Base-by-base conservation (phyloP, 2,888 invertebrate genomes). In the Agrotis clavis region DNA sequence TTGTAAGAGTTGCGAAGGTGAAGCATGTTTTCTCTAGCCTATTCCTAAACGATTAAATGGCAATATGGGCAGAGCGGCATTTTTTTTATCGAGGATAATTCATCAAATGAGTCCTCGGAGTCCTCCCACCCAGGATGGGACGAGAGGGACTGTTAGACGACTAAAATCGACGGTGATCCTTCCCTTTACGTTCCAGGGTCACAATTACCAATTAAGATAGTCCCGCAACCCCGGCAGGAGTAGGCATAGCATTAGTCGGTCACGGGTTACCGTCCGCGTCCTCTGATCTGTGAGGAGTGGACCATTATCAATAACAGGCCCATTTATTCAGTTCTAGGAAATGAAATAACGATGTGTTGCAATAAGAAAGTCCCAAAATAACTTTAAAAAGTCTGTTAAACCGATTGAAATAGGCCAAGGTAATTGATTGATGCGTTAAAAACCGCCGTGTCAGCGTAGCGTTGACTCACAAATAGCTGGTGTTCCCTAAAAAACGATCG, bases 401-500 rank as follows among this genome's bases (percentile, higher is more conserved):
- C 14, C 64, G 9, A 50, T 50, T 21, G 19, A 45, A 76, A 57
- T 67, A 59, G 50, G 35, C 45, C 45, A 59, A 73, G 50, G 77
- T 35, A 67, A 50, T 68, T 25, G 51, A 59, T 77, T 59, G 19
- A 59, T 48, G 47, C 14, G 21, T 19, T 69, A 41, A 25, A 59
- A 48, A 67, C 45, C 30, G n/a, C 45, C 6, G 14, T 45, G 18
- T 56, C 78, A 54, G 41, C 9, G 18, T 41, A 30, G 35, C 51
- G 50, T 74, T 74, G 57, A 77, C 19, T 48, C 18, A n/a, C 41
- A 45, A 70, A 77, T 48, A 68, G 47, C 18, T 48, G 47, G 59
- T 54, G 50, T 62, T 57, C 54, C 50, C 79, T 18, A 62, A 60
- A 78, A 61, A 57, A 50, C 50, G 4, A 47, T 41, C 45, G 30